Percentiles rank a stretch among this genome's conserved stretches.
These are phyloP conservation scores for Polia nebulosa DNA, from an alignment of 2,888 invertebrate species.

Conservation along the genomic window DNA sequence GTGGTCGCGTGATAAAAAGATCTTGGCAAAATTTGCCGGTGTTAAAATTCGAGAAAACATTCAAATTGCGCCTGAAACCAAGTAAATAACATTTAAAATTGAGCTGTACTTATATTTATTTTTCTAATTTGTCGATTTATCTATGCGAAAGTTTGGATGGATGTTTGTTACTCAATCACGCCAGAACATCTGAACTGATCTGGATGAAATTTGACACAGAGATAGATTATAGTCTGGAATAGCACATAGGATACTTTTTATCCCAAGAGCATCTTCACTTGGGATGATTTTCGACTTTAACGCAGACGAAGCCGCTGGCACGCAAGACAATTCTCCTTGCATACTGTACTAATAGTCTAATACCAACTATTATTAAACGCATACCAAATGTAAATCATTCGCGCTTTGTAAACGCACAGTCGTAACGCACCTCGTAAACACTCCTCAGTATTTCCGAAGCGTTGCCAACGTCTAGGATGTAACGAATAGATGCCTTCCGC, in stretches of 20 bases:
- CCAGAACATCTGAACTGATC: too few species aligned
- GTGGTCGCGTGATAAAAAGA: background rate
- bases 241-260: too few species aligned
- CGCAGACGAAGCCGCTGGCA: too few species aligned
- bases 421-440: conserved; percentile 54
- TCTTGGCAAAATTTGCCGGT: conserved; percentile 11
- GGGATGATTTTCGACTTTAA: too few species aligned
- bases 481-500: conserved; percentile 40
- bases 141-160: too few species aligned
- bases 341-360: background rate
- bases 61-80: background rate
- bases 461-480: conserved; percentile 52
- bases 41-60: background rate
- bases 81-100: background rate
- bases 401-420: conserved; percentile 37
- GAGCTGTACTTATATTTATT: too few species aligned
- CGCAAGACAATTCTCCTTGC: background rate
- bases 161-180: too few species aligned
- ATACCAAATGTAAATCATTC: conserved; percentile 33
- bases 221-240: too few species aligned
- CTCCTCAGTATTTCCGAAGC: conserved; percentile 37
- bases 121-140: background rate
- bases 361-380: conserved; percentile 27
- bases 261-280: too few species aligned
- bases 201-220: too few species aligned